Conservation (phyloP, 2,113 vertebrate genomes). For the Phoenicopterus ruber region DNA sequence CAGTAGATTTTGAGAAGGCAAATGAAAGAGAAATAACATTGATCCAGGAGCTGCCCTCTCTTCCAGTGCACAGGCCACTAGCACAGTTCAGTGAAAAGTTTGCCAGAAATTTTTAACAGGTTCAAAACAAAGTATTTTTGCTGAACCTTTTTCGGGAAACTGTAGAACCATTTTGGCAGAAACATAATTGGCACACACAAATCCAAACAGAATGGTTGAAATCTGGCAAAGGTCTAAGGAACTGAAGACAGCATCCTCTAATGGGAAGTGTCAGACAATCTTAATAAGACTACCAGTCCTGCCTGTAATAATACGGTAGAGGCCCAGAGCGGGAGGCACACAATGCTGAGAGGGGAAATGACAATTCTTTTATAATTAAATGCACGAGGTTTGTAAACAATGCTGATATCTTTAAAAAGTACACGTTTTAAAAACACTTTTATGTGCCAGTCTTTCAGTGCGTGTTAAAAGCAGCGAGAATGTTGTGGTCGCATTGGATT, state of each 20-base stretch:
- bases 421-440: neutral
- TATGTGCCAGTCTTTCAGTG: neutral
- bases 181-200: neutral
- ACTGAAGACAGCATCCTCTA: slow-evolving; percentile 11
- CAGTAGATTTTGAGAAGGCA: neutral
- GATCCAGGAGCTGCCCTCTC: neutral
- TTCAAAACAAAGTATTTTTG: slow-evolving; percentile 44
- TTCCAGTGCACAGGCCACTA: neutral
- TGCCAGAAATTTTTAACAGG: neutral
- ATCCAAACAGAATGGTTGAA: slow-evolving; percentile 50
- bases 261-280: slow-evolving; percentile 36
- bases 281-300: slow-evolving; percentile 8
- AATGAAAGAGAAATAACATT: neutral
- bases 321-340: neutral
- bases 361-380: neutral
- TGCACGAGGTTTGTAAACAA: slow-evolving; percentile 27
- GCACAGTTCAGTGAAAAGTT: neutral
- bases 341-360: slow-evolving; percentile 22
- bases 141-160: slow-evolving; percentile 6
- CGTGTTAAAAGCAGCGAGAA: neutral
- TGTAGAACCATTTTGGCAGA: slow-evolving; percentile 30
- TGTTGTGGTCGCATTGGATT: neutral
- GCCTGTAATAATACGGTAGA: slow-evolving; percentile 28
- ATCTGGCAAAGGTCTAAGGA: slow-evolving; percentile 7
- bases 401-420: neutral